Percentiles rank a stretch among this genome's conserved stretches.
Conservation (phyloP, 2,888 invertebrate genomes). For the Pheosia tremula region DNA sequence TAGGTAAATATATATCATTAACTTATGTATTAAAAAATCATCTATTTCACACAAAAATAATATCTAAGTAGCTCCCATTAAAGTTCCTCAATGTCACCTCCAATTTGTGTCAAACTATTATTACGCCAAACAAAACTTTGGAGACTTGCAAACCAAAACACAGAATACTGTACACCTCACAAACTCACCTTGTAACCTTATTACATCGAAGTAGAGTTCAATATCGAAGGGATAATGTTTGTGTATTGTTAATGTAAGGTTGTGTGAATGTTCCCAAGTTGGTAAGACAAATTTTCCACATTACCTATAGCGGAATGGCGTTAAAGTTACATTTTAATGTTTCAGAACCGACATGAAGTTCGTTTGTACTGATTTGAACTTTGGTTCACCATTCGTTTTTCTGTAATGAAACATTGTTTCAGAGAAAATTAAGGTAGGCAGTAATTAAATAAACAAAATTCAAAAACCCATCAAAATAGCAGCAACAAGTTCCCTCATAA, state of each 20-base stretch:
- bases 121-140: conserved; percentile 20
- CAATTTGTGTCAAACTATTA: conserved; percentile 22
- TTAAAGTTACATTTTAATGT: conserved; percentile 21
- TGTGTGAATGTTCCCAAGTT: conserved; percentile 14
- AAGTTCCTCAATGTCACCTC: conserved; percentile 14
- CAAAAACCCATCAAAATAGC: too few relatives aligned
- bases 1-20: too few relatives aligned
- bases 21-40: too few relatives aligned
- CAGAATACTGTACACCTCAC: not conserved
- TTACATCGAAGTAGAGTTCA: conserved; percentile 8
- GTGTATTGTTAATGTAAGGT: not conserved
- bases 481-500: too few relatives aligned
- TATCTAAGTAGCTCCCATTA: not conserved
- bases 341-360: not conserved
- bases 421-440: too few relatives aligned
- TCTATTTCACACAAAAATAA: conserved; percentile 1
- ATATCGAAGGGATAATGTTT: not conserved
- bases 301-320: conserved; percentile 12
- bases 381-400: not conserved
- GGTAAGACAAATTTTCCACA: conserved; percentile 23
- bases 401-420: too few relatives aligned
- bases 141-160: conserved; percentile 15
- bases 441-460: too few relatives aligned
- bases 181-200: not conserved
- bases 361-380: not conserved